Base-by-base conservation (phyloP, 1,140 invertebrate genomes). In the Pomacea maculata region DNA sequence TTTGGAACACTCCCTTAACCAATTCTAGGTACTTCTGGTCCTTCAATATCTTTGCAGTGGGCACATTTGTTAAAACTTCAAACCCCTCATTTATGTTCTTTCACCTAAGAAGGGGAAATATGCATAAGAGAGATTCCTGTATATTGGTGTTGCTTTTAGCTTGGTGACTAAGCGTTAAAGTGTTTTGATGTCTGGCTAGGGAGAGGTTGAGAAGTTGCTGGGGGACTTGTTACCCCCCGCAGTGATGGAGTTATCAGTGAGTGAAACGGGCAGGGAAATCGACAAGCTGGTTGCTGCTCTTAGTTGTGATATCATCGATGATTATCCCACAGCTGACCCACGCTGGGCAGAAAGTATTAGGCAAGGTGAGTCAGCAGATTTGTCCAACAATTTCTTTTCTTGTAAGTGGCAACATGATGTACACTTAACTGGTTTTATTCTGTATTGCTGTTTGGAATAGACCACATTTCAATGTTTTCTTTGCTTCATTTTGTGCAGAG, bases 261-360 rank as follows among this genome's bases (percentile, higher is more conserved):
- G 93, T 19, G 81, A 82, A 71, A 65, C 25, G 17, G 75, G 73
- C 25, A 80, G 85, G 45, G 89, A 91, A 52, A 91, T 96, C 2
- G 94, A 96, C 91, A 93, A 93, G 76, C 91, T 94, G 52, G 94
- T 96, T 67, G 89, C 95, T n/a, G 92, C 92, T 68, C 93, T 97
- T 0, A 96, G 95, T 79, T 92, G 93, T 80, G 95, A 96, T 87
- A 92, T 98, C 76, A 94, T 97, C 71, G 95, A 98, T 90, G 97
- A 98, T 92, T 94, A 95, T 83, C 97, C 97, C 12, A 94, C 95
- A 4, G 94, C 95, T 73, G 97, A 98, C 93, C 97, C 97, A 3
- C 92, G 97, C 84, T 98, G 95, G 96, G 93, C 93, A 70, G 92
- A 93, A 83, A 87, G 86, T 19, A 77, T 88, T 14, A 87, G 87